Conservation (phyloP, 1,140 invertebrate species). For the Bombus sibiricus region DNA sequence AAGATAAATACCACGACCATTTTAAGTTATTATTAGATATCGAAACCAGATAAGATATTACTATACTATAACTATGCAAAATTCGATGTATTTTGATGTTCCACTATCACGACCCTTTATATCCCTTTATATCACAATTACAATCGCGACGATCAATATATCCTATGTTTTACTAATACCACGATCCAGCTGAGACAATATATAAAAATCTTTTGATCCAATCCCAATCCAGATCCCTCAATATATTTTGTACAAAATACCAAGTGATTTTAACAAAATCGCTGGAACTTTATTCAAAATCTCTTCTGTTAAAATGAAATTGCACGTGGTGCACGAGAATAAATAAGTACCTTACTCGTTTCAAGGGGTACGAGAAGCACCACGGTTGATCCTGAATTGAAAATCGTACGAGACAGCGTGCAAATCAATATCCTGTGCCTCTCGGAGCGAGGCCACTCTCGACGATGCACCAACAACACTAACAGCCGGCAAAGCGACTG, state of each 20-base stretch:
- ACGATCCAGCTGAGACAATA: background rate
- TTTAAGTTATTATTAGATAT: background rate
- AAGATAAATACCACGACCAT: background rate
- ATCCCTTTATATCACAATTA: background rate
- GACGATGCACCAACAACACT: conserved; percentile 24
- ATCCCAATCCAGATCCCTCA: too few relatives aligned
- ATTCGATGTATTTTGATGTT: background rate
- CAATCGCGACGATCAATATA: background rate
- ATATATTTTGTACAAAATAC: background rate
- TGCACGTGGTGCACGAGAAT: background rate
- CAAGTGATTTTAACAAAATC: background rate
- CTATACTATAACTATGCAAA: background rate
- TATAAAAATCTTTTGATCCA: background rate
- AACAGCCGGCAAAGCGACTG: conserved; percentile 36
- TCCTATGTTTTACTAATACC: too few relatives aligned
- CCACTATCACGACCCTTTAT: background rate
- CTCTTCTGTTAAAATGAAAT: background rate
- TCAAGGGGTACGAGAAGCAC: background rate
- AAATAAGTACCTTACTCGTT: conserved; percentile 21
- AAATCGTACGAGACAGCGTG: background rate
- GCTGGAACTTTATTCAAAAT: background rate
- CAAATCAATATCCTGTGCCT: conserved; percentile 33
- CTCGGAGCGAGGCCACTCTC: conserved; percentile 2
- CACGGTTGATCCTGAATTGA: conserved; percentile 12
- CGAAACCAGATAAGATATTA: background rate